These are phyloP conservation scores for Oikopleura vanhoeffeni DNA, from an alignment of 23 tunicate genomes.

Conservation along the genomic window DNA sequence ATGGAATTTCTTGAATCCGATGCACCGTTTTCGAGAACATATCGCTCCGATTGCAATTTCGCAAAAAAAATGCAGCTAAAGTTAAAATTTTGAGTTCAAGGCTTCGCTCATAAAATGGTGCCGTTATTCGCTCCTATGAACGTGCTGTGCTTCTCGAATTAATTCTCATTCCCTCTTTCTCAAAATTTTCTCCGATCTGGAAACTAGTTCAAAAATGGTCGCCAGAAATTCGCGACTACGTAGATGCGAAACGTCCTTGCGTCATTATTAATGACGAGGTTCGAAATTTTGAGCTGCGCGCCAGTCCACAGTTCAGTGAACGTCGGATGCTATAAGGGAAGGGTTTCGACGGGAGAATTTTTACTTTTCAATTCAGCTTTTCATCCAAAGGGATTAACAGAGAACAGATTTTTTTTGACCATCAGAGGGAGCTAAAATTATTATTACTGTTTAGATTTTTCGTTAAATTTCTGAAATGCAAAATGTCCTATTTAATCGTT, in stretches of 20 bases:
- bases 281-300: conserved; percentile 77
- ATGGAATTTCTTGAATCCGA: too few relatives aligned
- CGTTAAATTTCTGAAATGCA: too few relatives aligned
- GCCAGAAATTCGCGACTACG: conserved; percentile 24
- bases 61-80: too few relatives aligned
- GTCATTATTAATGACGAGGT: conserved; percentile 62
- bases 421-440: too few relatives aligned
- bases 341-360: too few relatives aligned
- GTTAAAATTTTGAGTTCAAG: conserved; percentile 16
- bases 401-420: too few relatives aligned
- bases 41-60: too few relatives aligned
- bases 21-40: too few relatives aligned
- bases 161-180: conserved; percentile 94
- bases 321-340: conserved; percentile 85
- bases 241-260: conserved; percentile 43
- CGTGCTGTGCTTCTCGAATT: conserved; percentile 50
- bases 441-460: too few relatives aligned
- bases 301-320: conserved; percentile 49
- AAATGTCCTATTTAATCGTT: too few relatives aligned
- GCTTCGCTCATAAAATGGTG: conserved; percentile 78
- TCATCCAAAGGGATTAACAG: too few relatives aligned
- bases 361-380: too few relatives aligned
- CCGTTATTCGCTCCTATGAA: conserved; percentile 30
- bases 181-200: conserved; percentile 89
- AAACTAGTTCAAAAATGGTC: conserved; percentile 89